Evolutionary conservation across 2,797 vertebrate species (phyloP), one percentile per base, ranked within the genome.

Genomic region (Monodelphis domestica): DNA sequence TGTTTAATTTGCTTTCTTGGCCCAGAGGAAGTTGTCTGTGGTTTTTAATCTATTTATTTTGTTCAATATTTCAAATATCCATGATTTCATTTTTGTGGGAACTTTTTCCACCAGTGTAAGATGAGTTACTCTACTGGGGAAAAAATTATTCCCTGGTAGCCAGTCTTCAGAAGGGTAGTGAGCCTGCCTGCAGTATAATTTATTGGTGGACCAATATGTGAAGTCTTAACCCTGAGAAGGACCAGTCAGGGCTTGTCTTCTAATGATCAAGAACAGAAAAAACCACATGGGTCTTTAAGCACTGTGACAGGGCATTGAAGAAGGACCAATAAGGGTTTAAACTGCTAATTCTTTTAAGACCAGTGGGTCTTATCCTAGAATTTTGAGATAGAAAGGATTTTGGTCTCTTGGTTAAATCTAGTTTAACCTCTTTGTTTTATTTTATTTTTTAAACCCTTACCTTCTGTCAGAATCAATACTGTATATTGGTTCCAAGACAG

Each of bases 21-120:
- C 28, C 53, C n/a, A 9, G 5, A 3, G 26, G 92, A 90, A 54
- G 89, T 45, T 55, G 56, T 89, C 57, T 33, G 89, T 51, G 93
- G 96, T 28, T 97, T 94, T 93, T 57, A 94, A 96, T 93, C 94
- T 95, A 45, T 52, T 91, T 1, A 4, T 90, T 95, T 59, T 89
- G 87, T 90, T 56, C 63, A 38, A 45, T 78, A 50, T 15, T 84
- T 84, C 70, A 84, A 84, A 84, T 21, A 84, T 84, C 7, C 26
- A 50, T 84, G 70, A 84, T 84, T 84, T 84, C 24, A 45, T 45
- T 84, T 84, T 7, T 84, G 70, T 50, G 70, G 38, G 70, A 45
- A 11, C 70, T 26, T 84, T 50, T 21, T 45, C 38, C 70, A 50
- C 38, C 70, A 26, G 38, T 26, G 7, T 38, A 84, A 38, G 38